phyloP scores from a whole-genome alignment of 2,888 invertebrate genomes.

The Orgyia antiqua region DNA sequence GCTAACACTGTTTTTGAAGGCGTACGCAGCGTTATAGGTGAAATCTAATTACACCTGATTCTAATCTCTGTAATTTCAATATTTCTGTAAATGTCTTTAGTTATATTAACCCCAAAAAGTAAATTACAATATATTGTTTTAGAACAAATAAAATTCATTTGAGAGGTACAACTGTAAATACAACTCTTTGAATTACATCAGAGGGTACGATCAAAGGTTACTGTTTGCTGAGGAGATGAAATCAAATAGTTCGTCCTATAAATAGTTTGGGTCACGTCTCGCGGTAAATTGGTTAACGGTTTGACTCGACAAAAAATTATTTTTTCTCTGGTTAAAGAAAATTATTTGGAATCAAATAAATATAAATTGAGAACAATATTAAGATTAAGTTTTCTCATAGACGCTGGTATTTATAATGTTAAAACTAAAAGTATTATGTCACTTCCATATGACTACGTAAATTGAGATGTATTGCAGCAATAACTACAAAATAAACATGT shows the following conservation, averaged over 20 bases:
- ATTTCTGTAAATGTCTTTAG: too few relatives aligned
- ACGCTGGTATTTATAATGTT: constrained; percentile 20
- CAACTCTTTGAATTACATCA: constrained; percentile 25
- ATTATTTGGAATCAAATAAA: constrained; percentile 30
- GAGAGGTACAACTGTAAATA: constrained; percentile 25
- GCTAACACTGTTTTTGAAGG: too few relatives aligned
- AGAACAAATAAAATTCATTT: constrained; percentile 28
- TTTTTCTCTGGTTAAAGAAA: constrained; percentile 18
- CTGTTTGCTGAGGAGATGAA: constrained; percentile 27
- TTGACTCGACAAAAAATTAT: constrained; percentile 29
- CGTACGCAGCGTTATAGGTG: too few relatives aligned
- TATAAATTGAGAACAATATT: constrained; percentile 19
- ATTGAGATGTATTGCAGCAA: too few relatives aligned
- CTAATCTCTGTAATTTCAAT: too few relatives aligned
- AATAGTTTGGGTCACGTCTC: constrained; percentile 31
- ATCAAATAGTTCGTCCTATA: constrained; percentile 36
- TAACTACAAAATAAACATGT: too few relatives aligned
- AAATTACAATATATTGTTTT: constrained; percentile 19
- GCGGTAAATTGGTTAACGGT: constrained; percentile 31
- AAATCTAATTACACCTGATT: too few relatives aligned
- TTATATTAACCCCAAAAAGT: too few relatives aligned
- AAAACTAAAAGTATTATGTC: too few relatives aligned
- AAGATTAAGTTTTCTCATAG: constrained; percentile 19
- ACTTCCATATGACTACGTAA: too few relatives aligned
- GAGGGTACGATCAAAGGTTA: constrained; percentile 28